Evolutionary conservation across 1,140 invertebrate genomes (phyloP).

Genomic region (Frieseomelitta varia): DNA sequence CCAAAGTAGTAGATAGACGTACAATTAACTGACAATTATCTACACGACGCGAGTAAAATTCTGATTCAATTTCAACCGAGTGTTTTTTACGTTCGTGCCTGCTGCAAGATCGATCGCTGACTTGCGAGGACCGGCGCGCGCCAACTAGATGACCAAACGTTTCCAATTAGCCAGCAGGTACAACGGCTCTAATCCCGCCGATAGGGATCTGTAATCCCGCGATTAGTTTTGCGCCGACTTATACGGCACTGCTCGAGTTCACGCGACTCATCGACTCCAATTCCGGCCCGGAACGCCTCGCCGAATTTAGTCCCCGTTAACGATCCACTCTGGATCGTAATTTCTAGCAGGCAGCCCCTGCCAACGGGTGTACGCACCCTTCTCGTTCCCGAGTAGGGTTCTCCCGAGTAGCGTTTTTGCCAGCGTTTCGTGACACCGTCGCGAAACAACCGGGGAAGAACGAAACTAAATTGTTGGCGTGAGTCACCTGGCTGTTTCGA

Average conservation of each 20-base stretch:
- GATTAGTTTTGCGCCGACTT: conserved; percentile 56
- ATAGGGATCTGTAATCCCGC: conserved; percentile 58
- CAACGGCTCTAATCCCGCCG: conserved; percentile 48
- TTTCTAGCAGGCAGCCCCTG: background rate
- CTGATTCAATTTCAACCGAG: too few species aligned
- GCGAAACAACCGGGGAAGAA: background rate
- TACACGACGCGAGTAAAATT: background rate
- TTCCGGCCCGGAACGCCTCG: conserved; percentile 8
- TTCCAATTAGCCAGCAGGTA: background rate
- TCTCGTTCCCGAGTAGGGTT: background rate
- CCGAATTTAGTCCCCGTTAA: conserved; percentile 51
- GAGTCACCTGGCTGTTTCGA: background rate
- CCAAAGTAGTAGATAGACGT: too few species aligned
- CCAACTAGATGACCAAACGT: background rate
- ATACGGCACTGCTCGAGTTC: conserved; percentile 28
- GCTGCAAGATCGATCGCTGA: conserved; percentile 13
- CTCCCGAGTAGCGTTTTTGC: background rate
- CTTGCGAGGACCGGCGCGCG: background rate
- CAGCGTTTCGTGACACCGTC: background rate
- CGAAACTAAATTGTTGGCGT: background rate
- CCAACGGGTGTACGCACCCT: background rate
- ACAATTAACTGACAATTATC: too few species aligned
- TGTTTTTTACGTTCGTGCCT: background rate
- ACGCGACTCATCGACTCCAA: conserved; percentile 14
- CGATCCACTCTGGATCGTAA: background rate